Evolutionary conservation across 2,797 vertebrate species (phyloP).

Genomic region (Emys orbicularis): DNA sequence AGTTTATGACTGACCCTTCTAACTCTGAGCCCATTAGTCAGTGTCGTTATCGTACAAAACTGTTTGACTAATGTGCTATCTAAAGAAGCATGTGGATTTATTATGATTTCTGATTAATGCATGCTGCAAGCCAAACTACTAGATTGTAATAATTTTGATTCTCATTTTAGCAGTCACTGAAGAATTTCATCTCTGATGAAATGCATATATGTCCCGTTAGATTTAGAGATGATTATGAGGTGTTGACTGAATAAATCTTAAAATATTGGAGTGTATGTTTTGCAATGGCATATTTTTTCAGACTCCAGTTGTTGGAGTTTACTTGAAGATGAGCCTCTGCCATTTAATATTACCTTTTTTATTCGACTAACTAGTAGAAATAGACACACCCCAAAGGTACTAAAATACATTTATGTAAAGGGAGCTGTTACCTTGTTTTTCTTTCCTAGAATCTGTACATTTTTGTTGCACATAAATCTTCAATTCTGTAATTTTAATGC

Average conservation of each 20-base stretch:
- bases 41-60: slow-evolving; percentile 91
- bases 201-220: slow-evolving; percentile 85
- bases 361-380: neutral
- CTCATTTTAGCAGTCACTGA: slow-evolving; percentile 88
- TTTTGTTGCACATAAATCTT: neutral
- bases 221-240: slow-evolving; percentile 86
- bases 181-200: slow-evolving; percentile 91
- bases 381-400: rapidly evolving
- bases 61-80: slow-evolving; percentile 96
- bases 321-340: rapidly evolving
- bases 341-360: neutral
- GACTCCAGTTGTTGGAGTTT: neutral
- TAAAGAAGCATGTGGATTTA: slow-evolving; percentile 92
- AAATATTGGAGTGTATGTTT: slow-evolving; percentile 44
- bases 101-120: slow-evolving; percentile 98
- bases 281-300: neutral
- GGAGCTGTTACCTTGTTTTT: neutral
- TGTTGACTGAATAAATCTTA: slow-evolving; percentile 75
- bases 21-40: slow-evolving; percentile 93
- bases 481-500: rapidly evolving
- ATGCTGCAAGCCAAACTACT: slow-evolving; percentile 89
- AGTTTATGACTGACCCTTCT: slow-evolving; percentile 99
- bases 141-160: slow-evolving; percentile 96
- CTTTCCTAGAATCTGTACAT: neutral
- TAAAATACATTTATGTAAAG: neutral